Percentiles rank a stretch among this genome's conserved stretches.
These are phyloP conservation scores for Pteria penguin DNA, from an alignment of 2,888 invertebrate genomes.

Conservation along the genomic window DNA sequence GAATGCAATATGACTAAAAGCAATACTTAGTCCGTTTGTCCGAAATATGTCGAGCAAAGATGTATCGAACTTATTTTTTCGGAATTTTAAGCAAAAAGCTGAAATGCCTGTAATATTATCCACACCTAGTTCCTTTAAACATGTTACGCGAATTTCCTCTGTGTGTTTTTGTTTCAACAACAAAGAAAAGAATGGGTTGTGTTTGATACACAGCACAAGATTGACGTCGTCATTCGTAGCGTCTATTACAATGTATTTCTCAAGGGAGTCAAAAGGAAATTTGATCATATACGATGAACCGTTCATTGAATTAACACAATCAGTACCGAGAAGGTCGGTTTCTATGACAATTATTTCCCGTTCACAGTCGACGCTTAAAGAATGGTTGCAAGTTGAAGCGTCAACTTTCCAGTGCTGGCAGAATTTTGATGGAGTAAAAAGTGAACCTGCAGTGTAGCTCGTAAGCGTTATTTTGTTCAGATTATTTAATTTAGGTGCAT, in stretches of 20 bases:
- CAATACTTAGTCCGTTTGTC: background rate
- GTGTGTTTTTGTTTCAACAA: background rate
- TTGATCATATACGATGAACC: no score
- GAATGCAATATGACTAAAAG: background rate
- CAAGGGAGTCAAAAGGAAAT: background rate
- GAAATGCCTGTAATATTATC: background rate
- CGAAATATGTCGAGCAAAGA: background rate
- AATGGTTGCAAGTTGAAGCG: no score
- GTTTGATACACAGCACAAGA: background rate
- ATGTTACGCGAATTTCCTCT: background rate
- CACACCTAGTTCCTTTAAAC: background rate
- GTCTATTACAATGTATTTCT: background rate
- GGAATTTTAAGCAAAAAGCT: background rate
- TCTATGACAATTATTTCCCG: background rate
- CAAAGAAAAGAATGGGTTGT: background rate
- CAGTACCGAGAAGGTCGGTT: background rate
- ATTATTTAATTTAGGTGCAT: background rate
- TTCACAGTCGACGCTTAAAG: background rate
- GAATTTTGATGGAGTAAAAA: slow-evolving; percentile 2
- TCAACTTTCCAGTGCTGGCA: background rate
- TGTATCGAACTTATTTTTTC: background rate
- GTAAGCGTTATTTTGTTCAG: background rate
- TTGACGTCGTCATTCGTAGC: background rate
- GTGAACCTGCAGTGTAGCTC: background rate
- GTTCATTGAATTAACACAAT: background rate